These are phyloP conservation scores for Athalia circularis DNA, from an alignment of 2,888 invertebrate genomes.

Conservation along the genomic window DNA sequence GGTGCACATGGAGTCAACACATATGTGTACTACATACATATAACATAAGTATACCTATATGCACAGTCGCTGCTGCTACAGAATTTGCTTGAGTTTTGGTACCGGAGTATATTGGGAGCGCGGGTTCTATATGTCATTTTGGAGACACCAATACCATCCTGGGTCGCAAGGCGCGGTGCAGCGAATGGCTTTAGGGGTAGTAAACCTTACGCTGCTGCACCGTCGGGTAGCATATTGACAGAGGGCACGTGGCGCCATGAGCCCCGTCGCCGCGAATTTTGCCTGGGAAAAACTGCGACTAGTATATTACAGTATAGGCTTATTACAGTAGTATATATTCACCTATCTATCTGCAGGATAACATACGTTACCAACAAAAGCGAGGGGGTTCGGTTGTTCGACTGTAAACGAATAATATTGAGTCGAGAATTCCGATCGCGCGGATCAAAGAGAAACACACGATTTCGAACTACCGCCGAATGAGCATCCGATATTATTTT, in stretches of 20 bases:
- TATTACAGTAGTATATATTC: too few relatives aligned
- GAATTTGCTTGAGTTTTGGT: too few relatives aligned
- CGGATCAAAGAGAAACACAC: constrained; percentile 22
- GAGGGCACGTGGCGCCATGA: constrained; percentile 64
- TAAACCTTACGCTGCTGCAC: neutral
- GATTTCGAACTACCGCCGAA: constrained; percentile 10
- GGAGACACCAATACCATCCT: neutral
- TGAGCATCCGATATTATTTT: constrained; percentile 21
- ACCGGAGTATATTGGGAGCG: too few relatives aligned
- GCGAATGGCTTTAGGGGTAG: neutral
- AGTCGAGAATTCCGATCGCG: neutral
- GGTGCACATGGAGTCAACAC: too few relatives aligned
- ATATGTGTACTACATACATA: neutral
- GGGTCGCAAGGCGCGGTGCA: constrained; percentile 7
- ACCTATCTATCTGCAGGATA: neutral
- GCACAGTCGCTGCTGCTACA: too few relatives aligned
- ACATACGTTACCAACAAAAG: constrained; percentile 41
- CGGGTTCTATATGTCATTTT: too few relatives aligned
- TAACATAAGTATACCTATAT: too few relatives aligned
- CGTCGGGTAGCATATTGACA: constrained; percentile 65
- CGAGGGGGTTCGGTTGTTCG: constrained; percentile 9
- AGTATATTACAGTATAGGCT: neutral
- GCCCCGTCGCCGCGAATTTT: constrained; percentile 10
- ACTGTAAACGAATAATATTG: neutral
- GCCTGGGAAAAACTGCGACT: constrained; percentile 43